Evolutionary conservation across 1,140 invertebrate genomes (phyloP).

Genomic region (Microplitis demolitor): DNA sequence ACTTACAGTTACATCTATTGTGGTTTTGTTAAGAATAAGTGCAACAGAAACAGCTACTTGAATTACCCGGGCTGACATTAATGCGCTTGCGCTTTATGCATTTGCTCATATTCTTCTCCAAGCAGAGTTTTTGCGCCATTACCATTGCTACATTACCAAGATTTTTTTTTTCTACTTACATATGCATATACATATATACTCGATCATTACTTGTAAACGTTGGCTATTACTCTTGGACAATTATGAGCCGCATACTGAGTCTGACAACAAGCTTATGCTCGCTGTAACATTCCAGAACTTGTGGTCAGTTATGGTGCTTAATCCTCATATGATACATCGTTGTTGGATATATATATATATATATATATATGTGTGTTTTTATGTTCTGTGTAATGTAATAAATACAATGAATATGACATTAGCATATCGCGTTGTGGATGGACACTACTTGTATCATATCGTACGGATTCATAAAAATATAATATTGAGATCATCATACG

Average conservation of each 20-base stretch:
- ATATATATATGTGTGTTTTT: neutral
- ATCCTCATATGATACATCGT: slow-evolving; percentile 20
- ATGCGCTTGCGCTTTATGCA: neutral
- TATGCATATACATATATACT: neutral
- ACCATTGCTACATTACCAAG: neutral
- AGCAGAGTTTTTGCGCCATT: neutral
- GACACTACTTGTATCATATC: neutral
- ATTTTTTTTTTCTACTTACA: neutral
- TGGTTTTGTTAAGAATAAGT: neutral
- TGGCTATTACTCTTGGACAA: slow-evolving; percentile 11
- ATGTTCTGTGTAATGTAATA: slow-evolving; percentile 12
- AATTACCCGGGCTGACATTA: slow-evolving; percentile 3
- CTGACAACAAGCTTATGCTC: slow-evolving; percentile 9
- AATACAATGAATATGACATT: slow-evolving; percentile 21
- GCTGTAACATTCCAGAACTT: slow-evolving; percentile 16
- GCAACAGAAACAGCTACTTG: neutral
- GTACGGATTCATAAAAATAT: neutral
- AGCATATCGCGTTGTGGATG: slow-evolving; percentile 20
- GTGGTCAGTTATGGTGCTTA: slow-evolving; percentile 25
- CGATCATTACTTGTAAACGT: neutral
- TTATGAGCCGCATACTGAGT: neutral
- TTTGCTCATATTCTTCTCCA: neutral
- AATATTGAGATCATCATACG: no score
- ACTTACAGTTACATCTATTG: neutral
- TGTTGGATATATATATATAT: neutral